Evolutionary conservation across 2,113 vertebrate genomes (phyloP), one percentile per base, ranked within the genome.

Genomic region (Leptobrachium leishanense): DNA sequence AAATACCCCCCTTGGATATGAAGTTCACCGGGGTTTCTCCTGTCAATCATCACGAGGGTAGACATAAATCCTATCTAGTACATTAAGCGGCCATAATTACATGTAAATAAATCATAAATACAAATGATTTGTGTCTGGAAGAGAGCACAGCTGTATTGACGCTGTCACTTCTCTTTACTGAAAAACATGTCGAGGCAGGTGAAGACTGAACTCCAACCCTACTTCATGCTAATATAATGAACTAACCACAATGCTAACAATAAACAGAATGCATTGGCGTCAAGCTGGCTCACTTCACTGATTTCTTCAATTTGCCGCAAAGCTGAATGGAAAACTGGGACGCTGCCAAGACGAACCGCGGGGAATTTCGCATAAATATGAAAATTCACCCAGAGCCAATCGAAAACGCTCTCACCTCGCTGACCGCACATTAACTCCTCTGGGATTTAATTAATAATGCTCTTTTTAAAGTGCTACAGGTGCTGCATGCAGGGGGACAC

Each of bases 151-250:
- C 55, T 59, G 55, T 59, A 59, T 59, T 13, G 55, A 59, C 8
- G 46, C 46, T 50, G 46, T 50, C 46, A 50, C 46, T 50, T 50
- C 46, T 50, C 8, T 50, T 50, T 50, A 50, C 46, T 12, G 13
- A 59, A 12, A 59, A 12, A 59, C 10, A 13, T 12, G 55, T 15
- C 13, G 55, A 4, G 13, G 55, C 55, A 59, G 55, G 55, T 59
- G 55, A 59, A 59, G 55, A 2, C 11, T 59, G 55, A 59, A 59
- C 55, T 59, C 13, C 55, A 11, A 12, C 13, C 55, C 55, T 12
- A 11, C 13, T 59, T 59, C 55, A 59, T 59, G 55, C 55, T 59
- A 59, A 59, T 59, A 59, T 59, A 59, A 59, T 59, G 55, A 59
- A 59, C 55, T 59, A 59, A 13, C 55, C 55, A 59, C 55, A 59